These are phyloP conservation scores for Argopecten irradians DNA, from an alignment of 1,140 invertebrate genomes.

Conservation along the genomic window DNA sequence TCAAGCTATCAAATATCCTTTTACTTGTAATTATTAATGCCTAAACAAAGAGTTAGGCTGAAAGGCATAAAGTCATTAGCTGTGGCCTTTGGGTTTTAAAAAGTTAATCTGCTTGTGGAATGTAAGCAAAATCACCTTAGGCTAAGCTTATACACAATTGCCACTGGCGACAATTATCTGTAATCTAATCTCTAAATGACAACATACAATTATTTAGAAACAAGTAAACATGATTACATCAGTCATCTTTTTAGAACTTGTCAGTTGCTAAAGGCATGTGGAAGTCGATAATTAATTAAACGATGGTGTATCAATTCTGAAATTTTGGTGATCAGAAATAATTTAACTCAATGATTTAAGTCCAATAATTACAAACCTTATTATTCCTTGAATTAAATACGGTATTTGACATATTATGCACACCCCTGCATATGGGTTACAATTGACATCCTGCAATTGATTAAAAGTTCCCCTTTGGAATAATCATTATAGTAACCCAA, in stretches of 20 bases:
- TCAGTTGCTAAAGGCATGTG: neutral
- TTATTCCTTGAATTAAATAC: no score
- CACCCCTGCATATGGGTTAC: no score
- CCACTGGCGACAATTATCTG: neutral
- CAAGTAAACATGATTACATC: neutral
- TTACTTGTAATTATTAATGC: neutral
- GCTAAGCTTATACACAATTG: neutral
- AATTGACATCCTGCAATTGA: no score
- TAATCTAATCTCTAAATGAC: neutral
- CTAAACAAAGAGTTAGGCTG: neutral
- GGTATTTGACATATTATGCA: no score
- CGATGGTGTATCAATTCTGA: no score
- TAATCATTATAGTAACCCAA: no score
- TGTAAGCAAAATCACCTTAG: neutral
- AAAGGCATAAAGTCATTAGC: neutral
- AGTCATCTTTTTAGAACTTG: neutral
- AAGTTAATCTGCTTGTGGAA: neutral
- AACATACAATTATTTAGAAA: neutral
- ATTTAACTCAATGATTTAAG: no score
- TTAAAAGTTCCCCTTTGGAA: no score
- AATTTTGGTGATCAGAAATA: no score
- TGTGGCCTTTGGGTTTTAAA: neutral
- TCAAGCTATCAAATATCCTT: neutral
- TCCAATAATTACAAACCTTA: no score
- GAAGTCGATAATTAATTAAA: no score